Base-by-base conservation (phyloP, 2,888 invertebrate species). In the Ferdinandea cuprea region DNA sequence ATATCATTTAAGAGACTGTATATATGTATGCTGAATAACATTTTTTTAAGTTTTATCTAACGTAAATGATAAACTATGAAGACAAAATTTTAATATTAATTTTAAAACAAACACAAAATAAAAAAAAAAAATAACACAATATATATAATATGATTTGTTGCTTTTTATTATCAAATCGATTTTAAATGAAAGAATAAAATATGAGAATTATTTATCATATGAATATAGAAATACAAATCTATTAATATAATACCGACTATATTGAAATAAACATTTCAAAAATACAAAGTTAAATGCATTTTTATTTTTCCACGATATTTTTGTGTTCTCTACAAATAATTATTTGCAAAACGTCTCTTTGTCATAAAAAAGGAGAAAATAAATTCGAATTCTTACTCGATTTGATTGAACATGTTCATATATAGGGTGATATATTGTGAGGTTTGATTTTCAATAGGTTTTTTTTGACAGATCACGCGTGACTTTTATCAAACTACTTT, bases 1-100 rank as follows among this genome's bases (percentile, higher is more conserved):
- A 81, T 81, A 81, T 77, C 81, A 81, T 81, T 81, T 81, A 81
- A 81, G 81, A 81, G 81, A 81, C 77, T 81, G 81, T 81, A 81
- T 48, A 81, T 81, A 81, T 65, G 77, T 71, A 81, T 77, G 81
- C 81, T 77, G 71, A 76, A 81, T 65, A 81, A 71, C 71, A 54
- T 25, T 66, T 81, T 77, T 81, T 77, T 44, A 58, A 56, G n/a
- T 78, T 78, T 66, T 72, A 65, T 65, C 66, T 78, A 78, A 72
- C 71, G 72, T 42, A 30, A 72, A 28, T 65, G 37, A 81, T 81
- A 78, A 77, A 65, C n/a, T n/a, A n/a, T n/a, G n/a, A n/a, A n/a
- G 58, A 11, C 5, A 25, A 25, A 78, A 59, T 59, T 81, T 81
- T 65, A 81, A 65, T 76, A 76, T 58, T 76, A 65, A 58, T 56